A percentile compares a stretch with the other conserved stretches of the same genome.
Conservation (phyloP, 2,113 vertebrate species). For the Thamnophis sirtalis region DNA sequence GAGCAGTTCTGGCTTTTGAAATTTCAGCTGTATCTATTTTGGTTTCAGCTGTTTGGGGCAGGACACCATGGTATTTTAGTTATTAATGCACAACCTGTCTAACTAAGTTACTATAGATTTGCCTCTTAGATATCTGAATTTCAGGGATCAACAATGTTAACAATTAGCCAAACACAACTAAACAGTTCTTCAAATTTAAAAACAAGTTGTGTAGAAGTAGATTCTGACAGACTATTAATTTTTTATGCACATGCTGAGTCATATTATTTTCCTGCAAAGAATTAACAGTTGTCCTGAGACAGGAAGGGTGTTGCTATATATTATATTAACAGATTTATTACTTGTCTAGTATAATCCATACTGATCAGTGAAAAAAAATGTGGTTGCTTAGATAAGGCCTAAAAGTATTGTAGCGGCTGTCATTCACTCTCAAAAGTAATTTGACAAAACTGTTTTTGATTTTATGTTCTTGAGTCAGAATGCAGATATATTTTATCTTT, state of each 20-base stretch:
- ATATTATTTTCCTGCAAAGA: conserved; percentile 2
- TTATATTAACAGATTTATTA: background rate
- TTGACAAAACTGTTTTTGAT: conserved; percentile 20
- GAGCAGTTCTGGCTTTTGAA: background rate
- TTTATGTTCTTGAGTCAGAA: background rate
- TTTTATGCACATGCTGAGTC: conserved; percentile 1
- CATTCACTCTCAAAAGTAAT: conserved; percentile 11
- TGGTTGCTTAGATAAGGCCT: conserved; percentile 30
- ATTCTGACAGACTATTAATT: background rate
- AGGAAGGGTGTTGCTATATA: background rate
- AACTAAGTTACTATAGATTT: conserved; percentile 13
- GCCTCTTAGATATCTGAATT: background rate
- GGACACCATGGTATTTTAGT: background rate
- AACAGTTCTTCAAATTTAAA: background rate
- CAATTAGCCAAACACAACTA: background rate
- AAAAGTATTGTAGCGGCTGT: conserved; percentile 14
- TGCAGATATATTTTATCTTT: conserved; percentile 20
- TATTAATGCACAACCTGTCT: background rate
- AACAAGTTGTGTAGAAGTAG: background rate
- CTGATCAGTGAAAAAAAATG: conserved; percentile 8
- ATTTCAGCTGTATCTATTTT: background rate
- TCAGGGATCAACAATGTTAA: background rate
- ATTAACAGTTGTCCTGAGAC: background rate
- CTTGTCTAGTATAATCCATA: conserved; percentile 15
- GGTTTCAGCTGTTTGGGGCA: background rate